Evolutionary conservation across 2,113 vertebrate species (phyloP), one percentile per base, ranked within the genome.

Genomic region (Pelvicachromis taeniatus): DNA sequence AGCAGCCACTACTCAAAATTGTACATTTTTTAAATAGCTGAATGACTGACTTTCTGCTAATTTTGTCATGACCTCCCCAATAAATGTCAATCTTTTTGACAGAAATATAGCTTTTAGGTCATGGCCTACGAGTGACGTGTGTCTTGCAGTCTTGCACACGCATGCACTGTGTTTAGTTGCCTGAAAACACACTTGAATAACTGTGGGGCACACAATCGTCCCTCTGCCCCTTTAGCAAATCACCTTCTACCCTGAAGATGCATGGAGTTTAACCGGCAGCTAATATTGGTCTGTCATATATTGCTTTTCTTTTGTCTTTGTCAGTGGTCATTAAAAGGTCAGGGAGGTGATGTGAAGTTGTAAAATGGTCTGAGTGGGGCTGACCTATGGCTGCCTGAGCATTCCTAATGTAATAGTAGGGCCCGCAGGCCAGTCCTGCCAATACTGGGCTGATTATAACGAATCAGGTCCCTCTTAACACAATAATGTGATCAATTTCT

Each of bases 401-500:
- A 95, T 97, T 96, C 97, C 97, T 97, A 98, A 98, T 98, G 97
- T 96, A 96, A 96, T 91, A 95, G 95, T 95, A 95, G 95, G 96
- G 97, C 97, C 97, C 94, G 94, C 92, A 93, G 97, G 97, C 85
- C 97, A 89, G 94, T 97, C 94, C 97, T 99, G 98, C 98, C 98
- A 98, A 99, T 99, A 98, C 95, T 84, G 31, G 96, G 93, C 97
- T 97, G 97, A 99, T 99, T 98, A 97, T 97, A 97, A 99, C 98
- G 96, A 99, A 99, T 99, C 97, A 98, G 97, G 95, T 95, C 96
- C 96, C 97, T 96, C 97, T 97, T 95, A 97, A 97, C 95, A 94
- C 97, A 97, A 97, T 99, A 98, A 99, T 97, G 97, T 98, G 98
- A 99, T 99, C 98, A 99, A 99, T 99, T 99, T 98, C 98, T 98